Evolutionary conservation across 2,888 invertebrate genomes (phyloP).

Genomic region (Palloptera scutellata): DNA sequence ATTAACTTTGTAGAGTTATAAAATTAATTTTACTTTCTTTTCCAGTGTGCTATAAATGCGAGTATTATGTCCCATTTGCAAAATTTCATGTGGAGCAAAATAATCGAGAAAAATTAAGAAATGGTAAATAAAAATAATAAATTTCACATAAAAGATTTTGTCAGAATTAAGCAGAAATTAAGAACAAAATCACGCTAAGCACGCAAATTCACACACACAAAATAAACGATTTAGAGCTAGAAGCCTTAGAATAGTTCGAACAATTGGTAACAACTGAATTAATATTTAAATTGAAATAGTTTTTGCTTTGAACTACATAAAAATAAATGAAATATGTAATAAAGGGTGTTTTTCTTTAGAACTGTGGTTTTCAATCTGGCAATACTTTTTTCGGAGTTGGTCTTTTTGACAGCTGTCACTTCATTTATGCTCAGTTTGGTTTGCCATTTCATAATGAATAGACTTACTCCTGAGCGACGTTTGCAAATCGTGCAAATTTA

Average conservation of each 20-base stretch:
- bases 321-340: neutral
- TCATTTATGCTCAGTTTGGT: too few relatives aligned
- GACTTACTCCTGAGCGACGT: too few relatives aligned
- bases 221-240: neutral
- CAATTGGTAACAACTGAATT: neutral
- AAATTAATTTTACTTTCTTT: neutral
- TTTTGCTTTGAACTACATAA: conserved; percentile 6
- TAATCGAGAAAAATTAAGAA: neutral
- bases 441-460: too few relatives aligned
- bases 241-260: neutral
- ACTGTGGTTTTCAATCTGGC: too few relatives aligned
- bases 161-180: neutral
- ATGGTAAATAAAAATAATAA: neutral
- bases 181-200: conserved; percentile 6
- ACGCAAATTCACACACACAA: too few relatives aligned
- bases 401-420: too few relatives aligned
- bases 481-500: too few relatives aligned
- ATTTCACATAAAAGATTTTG: neutral
- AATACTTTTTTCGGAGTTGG: too few relatives aligned
- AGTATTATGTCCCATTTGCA: conserved; percentile 26
- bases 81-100: neutral
- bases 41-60: conserved; percentile 12
- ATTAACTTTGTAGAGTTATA: too few relatives aligned
- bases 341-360: too few relatives aligned
- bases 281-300: neutral